Conservation (phyloP, 2,888 invertebrate genomes). For the Hydriomena furcata region DNA sequence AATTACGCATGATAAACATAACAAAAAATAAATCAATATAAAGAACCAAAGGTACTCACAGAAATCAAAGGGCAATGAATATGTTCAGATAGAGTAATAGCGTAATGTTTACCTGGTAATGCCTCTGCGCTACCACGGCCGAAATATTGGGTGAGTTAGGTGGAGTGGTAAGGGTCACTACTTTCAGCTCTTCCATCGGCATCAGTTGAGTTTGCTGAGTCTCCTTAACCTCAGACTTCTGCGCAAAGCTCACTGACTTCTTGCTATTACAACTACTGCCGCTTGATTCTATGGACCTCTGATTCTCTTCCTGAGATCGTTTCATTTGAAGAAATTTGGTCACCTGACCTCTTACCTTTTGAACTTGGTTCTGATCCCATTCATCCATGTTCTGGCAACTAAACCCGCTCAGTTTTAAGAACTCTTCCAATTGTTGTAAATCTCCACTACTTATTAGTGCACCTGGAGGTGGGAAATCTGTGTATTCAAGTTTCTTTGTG, state of each 20-base stretch:
- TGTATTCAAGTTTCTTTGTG: constrained; percentile 75
- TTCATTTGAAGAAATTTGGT: constrained; percentile 88
- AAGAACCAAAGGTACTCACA: constrained; percentile 76
- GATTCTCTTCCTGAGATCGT: constrained; percentile 86
- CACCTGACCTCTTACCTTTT: constrained; percentile 88
- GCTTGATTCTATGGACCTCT: constrained; percentile 83
- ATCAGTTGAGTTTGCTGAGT: constrained; percentile 71
- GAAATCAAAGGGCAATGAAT: constrained; percentile 69
- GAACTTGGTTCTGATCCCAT: constrained; percentile 87
- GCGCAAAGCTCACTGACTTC: constrained; percentile 91
- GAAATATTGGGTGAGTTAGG: constrained; percentile 91
- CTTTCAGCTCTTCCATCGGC: constrained; percentile 79
- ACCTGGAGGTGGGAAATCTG: constrained; percentile 77
- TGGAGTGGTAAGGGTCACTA: constrained; percentile 82
- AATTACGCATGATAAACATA: constrained; percentile 19
- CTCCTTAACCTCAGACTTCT: constrained; percentile 75
- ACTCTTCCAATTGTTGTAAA: constrained; percentile 87
- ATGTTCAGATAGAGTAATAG: constrained; percentile 25
- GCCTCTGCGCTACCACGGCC: constrained; percentile 82
- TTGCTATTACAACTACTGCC: constrained; percentile 85
- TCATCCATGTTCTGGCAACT: constrained; percentile 87
- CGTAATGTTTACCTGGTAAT: constrained; percentile 79
- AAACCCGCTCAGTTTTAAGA: constrained; percentile 87
- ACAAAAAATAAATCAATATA: constrained; percentile 49
- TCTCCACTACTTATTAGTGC: constrained; percentile 85